Base-by-base conservation (phyloP, 2,888 invertebrate genomes). In the Synergus japonicus region DNA sequence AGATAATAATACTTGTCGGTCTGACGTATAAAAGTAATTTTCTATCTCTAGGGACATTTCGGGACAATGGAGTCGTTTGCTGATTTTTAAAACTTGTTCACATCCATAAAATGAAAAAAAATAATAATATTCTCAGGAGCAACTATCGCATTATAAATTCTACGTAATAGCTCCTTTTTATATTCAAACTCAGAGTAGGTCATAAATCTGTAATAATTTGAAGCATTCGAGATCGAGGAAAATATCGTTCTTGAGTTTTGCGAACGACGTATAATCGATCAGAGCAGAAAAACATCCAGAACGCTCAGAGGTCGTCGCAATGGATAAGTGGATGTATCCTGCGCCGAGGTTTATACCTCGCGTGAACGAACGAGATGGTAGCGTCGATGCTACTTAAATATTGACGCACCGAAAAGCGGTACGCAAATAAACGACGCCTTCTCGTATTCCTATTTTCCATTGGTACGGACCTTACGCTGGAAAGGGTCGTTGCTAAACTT, bases 311-410 rank as follows among this genome's bases (percentile, higher is more conserved):
- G 54, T 54, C 46, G 49, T 73, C 54, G 37, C 73, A 73, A 73
- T 54, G 69, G 54, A 49, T 49, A 54, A 73, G 46, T 67, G 22
- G 67, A 67, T 29, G 49, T 73, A 73, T 54, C 73, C 49, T 73
- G n/a, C 37, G 8, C 29, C 12, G 49, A n/a, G 46, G 49, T 73
- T 41, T 73, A 54, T 73, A 73, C 22, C 41, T 73, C 18, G 54
- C 41, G 54, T 73, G 73, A 73, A 73, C 37, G 29, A 46, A 54
- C 8, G 73, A 73, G 73, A 73, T 41, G 54, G 10, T n/a, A 54
- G 73, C n/a, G 54, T 58, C n/a, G 73, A 73, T 37, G 49, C 73
- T 73, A 54, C 54, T 73, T 73, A 73, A 73, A 73, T 73, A 73
- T 73, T 73, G 73, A 73, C 73, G 73, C 73, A 49, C 49, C 49